Percentiles rank a stretch among this genome's conserved stretches.
phyloP scores from a whole-genome alignment of 2,888 invertebrate genomes.

The Flabesymbios commensalis region DNA sequence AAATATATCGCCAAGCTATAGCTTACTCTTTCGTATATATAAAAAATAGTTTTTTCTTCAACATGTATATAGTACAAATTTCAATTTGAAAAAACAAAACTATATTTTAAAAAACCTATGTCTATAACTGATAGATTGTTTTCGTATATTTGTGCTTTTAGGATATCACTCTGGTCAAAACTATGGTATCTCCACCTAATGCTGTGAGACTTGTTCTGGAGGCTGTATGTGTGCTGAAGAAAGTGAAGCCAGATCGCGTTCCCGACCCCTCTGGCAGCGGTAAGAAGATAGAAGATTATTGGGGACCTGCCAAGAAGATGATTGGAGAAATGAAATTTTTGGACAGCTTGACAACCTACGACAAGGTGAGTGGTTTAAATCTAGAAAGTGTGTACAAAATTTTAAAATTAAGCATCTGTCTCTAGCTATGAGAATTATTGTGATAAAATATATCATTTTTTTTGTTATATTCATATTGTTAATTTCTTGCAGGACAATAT shows the following conservation, averaged over 20 bases:
- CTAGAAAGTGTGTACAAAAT: neutral
- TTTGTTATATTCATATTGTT: no score
- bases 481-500: conserved; percentile 55
- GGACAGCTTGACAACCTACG: conserved; percentile 55
- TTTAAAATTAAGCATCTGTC: neutral
- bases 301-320: conserved; percentile 61
- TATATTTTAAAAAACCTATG: no score
- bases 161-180: conserved; percentile 62
- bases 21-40: no score
- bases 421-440: no score
- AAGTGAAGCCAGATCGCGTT: conserved; percentile 60
- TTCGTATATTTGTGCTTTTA: conserved; percentile 28
- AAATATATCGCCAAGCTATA: no score
- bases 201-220: conserved; percentile 61
- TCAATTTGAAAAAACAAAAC: no score
- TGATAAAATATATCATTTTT: no score
- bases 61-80: no score
- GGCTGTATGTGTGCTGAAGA: conserved; percentile 61
- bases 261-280: conserved; percentile 61
- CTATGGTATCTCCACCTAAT: conserved; percentile 61
- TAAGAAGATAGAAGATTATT: conserved; percentile 62
- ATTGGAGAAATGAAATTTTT: conserved; percentile 62
- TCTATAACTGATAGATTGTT: no score
- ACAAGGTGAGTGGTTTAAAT: conserved; percentile 48
- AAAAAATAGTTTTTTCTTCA: no score